Evolutionary conservation across 2,888 invertebrate genomes (phyloP), one percentile per base, ranked within the genome.

Genomic region (Adelphocoris suturalis): DNA sequence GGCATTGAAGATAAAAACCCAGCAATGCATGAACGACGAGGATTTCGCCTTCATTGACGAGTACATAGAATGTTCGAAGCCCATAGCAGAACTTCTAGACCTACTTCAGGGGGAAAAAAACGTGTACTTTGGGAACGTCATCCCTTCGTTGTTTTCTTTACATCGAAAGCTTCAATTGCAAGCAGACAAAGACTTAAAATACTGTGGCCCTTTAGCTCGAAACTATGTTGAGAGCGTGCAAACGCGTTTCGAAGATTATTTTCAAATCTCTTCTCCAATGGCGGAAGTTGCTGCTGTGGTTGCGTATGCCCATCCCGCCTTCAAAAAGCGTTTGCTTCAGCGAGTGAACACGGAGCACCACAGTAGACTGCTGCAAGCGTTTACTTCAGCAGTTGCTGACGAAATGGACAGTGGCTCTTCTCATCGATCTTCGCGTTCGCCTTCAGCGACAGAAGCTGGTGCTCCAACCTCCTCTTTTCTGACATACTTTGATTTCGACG

Each of bases 71-170:
- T 90, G 90, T 80, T 57, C 82, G 0, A 61, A 80, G 46, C 90
- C 90, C 1, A 2, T 90, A 19, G 87, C 90, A 7, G n/a, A 47
- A 37, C 87, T 87, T 37, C 57, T 90, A 0, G 87, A 78, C 81
- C 46, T 90, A 12, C 47, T 90, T 4, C 87, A 90, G 52, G 90
- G 86, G 0, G 90, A 90, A 19, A n/a, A 90, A 52, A 2, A 90
- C 11, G 52, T 52, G 1, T 90, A 81, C 81, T 87, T 61, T 3
- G 90, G 90, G 23, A 23, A 14, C 46, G 3, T 85, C 16, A 46
- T 90, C 13, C 90, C 90, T 19, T 81, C 82, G 14, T 23, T 90
- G 27, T 55, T 90, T 37, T 80, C 90, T 57, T 57, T 87, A 4
- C 57, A 47, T 4, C n/a, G 23, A 80, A 87, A 90, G 23, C 75